Base-by-base conservation (phyloP, 2,888 invertebrate genomes). In the Athrips mouffetella region DNA sequence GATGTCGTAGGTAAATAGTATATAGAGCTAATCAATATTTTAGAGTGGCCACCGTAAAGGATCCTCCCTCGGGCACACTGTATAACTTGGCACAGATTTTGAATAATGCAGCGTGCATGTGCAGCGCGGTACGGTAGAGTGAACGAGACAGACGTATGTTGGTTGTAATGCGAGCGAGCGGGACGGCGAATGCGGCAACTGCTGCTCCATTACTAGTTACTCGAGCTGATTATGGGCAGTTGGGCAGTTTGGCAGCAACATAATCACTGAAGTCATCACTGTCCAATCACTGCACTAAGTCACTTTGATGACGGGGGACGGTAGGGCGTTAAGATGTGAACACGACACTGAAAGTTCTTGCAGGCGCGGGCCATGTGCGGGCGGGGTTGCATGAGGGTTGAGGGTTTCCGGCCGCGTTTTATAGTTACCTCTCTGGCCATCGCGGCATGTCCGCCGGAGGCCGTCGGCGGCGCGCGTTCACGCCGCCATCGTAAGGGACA, bases 361-460 rank as follows among this genome's bases (percentile, higher is more conserved):
- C n/a, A n/a, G 27, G 27, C n/a, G 44, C n/a, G 48, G 53, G 55
- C 52, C 53, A 52, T 53, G 45, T 35, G 49, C 49, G 52, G 51
- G 49, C 54, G 56, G 74, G 75, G 76, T 77, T 73, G 80, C 73
- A 80, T 70, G 74, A 69, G 73, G 76, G 77, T 64, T 59, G 54
- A 57, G 67, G 65, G 68, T 76, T 76, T 77, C 76, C 75, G 74
- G 67, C 78, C 70, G 63, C 55, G 62, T 58, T 62, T 11, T n/a
- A 11, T 15, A 73, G 76, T 84, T 91, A 91, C 91, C 91, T 91
- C 91, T 91, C 91, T 91, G 90, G 91, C 91, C 91, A 91, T 91
- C 90, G 91, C 91, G 91, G 91, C 91, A 91, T 91, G 89, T 89
- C 84, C 83, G 86, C 86, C 87, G 90, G 89, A 88, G 89, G 89